Conservation (phyloP, 2,888 invertebrate genomes). For the Silvanus unidentatus region DNA sequence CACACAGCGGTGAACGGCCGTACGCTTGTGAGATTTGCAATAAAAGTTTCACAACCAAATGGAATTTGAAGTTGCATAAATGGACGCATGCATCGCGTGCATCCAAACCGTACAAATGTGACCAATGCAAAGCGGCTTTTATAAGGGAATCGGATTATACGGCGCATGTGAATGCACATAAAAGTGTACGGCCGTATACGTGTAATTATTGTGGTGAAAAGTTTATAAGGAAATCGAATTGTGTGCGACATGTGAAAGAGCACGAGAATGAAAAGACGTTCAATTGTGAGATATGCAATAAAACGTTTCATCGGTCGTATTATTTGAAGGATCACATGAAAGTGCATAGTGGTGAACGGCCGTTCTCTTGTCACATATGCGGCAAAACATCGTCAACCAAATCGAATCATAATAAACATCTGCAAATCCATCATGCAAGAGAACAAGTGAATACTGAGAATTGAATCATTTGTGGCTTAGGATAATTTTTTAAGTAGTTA, state of each 20-base stretch:
- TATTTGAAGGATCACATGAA: conserved; percentile 83
- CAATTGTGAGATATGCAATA: conserved; percentile 72
- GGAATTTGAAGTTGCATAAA: conserved; percentile 83
- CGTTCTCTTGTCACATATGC: conserved; percentile 81
- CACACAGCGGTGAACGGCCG: conserved; percentile 72
- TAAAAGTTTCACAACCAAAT: conserved; percentile 81
- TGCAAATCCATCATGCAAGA: conserved; percentile 82
- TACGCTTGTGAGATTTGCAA: conserved; percentile 77
- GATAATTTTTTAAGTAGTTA: conserved; percentile 21
- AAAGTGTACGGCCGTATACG: conserved; percentile 76
- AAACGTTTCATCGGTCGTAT: conserved; percentile 80
- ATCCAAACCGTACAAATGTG: conserved; percentile 79
- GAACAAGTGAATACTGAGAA: conserved; percentile 82
- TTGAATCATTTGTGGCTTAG: conserved; percentile 41
- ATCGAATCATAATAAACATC: conserved; percentile 86
- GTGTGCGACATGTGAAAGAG: conserved; percentile 76
- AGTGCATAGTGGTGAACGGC: conserved; percentile 74
- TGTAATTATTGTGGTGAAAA: conserved; percentile 87
- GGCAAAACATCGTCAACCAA: conserved; percentile 85
- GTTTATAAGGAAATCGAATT: conserved; percentile 84
- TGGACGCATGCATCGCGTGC: conserved; percentile 84
- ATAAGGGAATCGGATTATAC: conserved; percentile 73
- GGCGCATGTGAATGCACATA: conserved; percentile 81
- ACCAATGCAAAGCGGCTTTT: conserved; percentile 77
- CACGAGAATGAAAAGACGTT: conserved; percentile 75